phyloP scores from a whole-genome alignment of 2,797 vertebrate genomes.

The Mionectes olivaceus region DNA sequence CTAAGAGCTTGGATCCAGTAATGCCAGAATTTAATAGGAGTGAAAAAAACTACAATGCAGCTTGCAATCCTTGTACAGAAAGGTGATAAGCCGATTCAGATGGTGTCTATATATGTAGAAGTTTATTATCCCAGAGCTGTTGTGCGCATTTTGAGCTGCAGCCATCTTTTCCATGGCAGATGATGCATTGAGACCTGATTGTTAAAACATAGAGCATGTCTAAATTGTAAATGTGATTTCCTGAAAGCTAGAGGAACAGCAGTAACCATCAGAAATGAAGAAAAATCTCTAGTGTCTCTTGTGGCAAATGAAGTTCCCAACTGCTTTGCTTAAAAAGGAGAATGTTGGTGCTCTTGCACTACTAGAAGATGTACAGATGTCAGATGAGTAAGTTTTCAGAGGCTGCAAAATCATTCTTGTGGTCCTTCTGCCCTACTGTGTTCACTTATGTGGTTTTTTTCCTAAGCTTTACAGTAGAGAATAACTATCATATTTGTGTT shows the following conservation, averaged over 20 bases:
- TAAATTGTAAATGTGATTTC: constrained; percentile 58
- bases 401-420: background rate
- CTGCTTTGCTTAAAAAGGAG: background rate
- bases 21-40: constrained; percentile 2
- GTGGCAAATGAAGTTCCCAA: background rate
- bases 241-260: constrained; percentile 42
- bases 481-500: background rate
- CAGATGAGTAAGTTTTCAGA: background rate
- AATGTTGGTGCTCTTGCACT: background rate
- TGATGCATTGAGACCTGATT: constrained; percentile 53
- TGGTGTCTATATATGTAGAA: constrained; percentile 51
- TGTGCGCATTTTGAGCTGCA: constrained; percentile 57
- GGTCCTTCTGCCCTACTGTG: background rate
- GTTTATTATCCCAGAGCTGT: constrained; percentile 8
- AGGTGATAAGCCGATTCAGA: background rate
- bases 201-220: constrained; percentile 9
- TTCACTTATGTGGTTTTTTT: background rate
- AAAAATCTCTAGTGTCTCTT: background rate
- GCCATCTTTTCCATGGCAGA: constrained; percentile 49
- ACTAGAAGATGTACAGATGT: background rate
- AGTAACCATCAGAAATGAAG: constrained; percentile 24
- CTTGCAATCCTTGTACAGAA: constrained; percentile 49
- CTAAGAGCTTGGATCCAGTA: constrained; percentile 21
- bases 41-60: constrained; percentile 26
- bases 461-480: background rate